A percentile compares a stretch with the other conserved stretches of the same genome.
These are phyloP conservation scores for Drosophila paulistorum DNA, from an alignment of 1,140 invertebrate genomes.

Conservation along the genomic window DNA sequence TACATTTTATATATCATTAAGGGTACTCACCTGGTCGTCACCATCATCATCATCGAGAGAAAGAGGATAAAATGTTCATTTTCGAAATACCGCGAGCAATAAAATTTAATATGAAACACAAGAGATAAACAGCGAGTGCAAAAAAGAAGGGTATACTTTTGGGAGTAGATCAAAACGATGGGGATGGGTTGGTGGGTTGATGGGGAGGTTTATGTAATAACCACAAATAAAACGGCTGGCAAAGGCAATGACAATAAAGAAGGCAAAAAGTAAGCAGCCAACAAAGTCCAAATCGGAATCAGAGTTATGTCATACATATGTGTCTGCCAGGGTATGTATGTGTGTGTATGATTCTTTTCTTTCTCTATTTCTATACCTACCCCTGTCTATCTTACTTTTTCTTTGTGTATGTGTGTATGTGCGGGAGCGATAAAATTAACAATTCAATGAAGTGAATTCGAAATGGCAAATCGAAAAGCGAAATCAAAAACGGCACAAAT, in stretches of 20 bases:
- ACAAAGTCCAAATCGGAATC: conserved; percentile 28
- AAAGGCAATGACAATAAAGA: conserved; percentile 69
- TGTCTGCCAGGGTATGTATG: neutral
- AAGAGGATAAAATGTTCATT: conserved; percentile 40
- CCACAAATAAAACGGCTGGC: conserved; percentile 63
- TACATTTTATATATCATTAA: too few relatives aligned
- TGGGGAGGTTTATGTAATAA: conserved; percentile 52
- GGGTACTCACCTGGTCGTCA: conserved; percentile 30
- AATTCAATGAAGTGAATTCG: conserved; percentile 79
- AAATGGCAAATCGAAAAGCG: conserved; percentile 72
- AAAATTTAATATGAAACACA: conserved; percentile 67
- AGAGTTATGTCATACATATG: conserved; percentile 37
- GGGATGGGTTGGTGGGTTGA: neutral
- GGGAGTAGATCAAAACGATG: conserved; percentile 7
- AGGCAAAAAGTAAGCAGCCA: conserved; percentile 22
- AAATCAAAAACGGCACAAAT: conserved; percentile 48
- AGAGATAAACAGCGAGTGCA: conserved; percentile 43
- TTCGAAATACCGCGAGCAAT: conserved; percentile 60
- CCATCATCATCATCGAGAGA: neutral
- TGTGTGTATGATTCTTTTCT: neutral
- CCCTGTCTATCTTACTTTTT: conserved; percentile 1
- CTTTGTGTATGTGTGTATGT: conserved; percentile 19
- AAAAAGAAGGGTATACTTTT: neutral
- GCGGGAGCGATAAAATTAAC: conserved; percentile 68
- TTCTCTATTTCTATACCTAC: neutral